Conservation (phyloP, 2,797 vertebrate genomes). For the Oreochromis grahami region DNA sequence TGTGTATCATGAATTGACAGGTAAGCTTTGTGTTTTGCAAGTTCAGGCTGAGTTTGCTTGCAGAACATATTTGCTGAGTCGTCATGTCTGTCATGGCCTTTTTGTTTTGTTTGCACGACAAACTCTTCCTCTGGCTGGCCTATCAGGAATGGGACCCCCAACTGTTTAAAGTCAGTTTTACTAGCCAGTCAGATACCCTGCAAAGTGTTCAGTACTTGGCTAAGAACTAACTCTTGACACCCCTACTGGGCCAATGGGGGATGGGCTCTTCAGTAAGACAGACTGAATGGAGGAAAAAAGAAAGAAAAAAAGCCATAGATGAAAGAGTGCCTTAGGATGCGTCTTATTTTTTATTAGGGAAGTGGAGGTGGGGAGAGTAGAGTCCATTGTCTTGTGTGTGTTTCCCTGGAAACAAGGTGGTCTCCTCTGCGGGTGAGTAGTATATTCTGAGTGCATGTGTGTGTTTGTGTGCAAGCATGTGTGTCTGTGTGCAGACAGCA, state of each 20-base stretch:
- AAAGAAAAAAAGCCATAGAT: slow-evolving; percentile 15
- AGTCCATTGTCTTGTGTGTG: slow-evolving; percentile 67
- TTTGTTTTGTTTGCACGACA: slow-evolving; percentile 48
- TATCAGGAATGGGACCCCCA: slow-evolving; percentile 49
- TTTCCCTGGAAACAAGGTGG: slow-evolving; percentile 77
- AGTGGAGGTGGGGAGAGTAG: slow-evolving; percentile 28
- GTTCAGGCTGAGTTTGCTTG: slow-evolving; percentile 2
- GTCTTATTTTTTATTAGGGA: slow-evolving; percentile 28
- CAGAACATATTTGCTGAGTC: slow-evolving; percentile 31
- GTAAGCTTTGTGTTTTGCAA: not conserved
- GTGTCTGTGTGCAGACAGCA: not conserved
- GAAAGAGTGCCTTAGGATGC: slow-evolving; percentile 28
- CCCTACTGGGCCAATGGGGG: slow-evolving; percentile 14
- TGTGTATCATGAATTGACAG: not conserved
- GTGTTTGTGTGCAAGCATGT: slow-evolving; percentile 2
- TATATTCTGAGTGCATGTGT: slow-evolving; percentile 35
- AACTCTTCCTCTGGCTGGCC: slow-evolving; percentile 24
- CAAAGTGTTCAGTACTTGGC: slow-evolving; percentile 36
- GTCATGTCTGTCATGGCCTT: slow-evolving; percentile 33
- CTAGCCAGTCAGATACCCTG: slow-evolving; percentile 29
- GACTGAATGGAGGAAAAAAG: slow-evolving; percentile 8
- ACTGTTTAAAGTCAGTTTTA: slow-evolving; percentile 49
- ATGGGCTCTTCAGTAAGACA: slow-evolving; percentile 34
- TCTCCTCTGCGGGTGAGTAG: slow-evolving; percentile 30
- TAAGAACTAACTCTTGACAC: slow-evolving; percentile 11